Evolutionary conservation across 2,797 vertebrate species (phyloP), one percentile per base, ranked within the genome.

Genomic region (Simalia tracyae): DNA sequence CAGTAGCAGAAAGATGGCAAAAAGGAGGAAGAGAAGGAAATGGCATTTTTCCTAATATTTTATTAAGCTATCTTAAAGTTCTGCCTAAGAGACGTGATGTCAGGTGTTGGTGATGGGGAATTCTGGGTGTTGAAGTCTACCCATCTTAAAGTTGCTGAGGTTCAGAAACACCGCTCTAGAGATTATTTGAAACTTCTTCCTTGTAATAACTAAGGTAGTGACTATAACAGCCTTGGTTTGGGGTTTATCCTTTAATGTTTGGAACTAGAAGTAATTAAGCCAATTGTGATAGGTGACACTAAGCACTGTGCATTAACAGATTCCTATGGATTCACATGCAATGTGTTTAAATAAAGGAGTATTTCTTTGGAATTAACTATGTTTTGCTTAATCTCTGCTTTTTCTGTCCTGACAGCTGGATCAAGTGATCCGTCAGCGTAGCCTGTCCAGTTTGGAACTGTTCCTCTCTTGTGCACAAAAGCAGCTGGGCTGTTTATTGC

Each of bases 391-490:
- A 15, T 90, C n/a, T 88, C 1, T 60, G 2, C 90, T 0, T 63
- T 19, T 50, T 63, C 66, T 24, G 9, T 6, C 22, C 1, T 60
- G 68, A 94, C 97, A 98, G 98, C 97, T 98, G 59, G 98, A 98
- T 95, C 96, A 98, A 94, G 96, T 97, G 87, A 95, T 97, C 63
- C 97, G 96, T 60, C 97, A 98, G 87, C 97, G 97, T 93, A 97
- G 96, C 96, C 96, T 98, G 57, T 96, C 96, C 93, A 98, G 98
- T 93, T 95, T 98, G 98, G 98, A 98, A 93, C 97, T 98, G 56
- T 98, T 98, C 96, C 97, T 98, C 54, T 98, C 98, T 19, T 98
- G 98, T 91, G 98, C 98, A n/a, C 98, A 98, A 95, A 98, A 97
- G 86, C 98, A 98, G 92, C 94, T 98, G 92, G 96, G 94, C 10